phyloP scores from a whole-genome alignment of 2,888 invertebrate species.

The Slavum lentiscoides region DNA sequence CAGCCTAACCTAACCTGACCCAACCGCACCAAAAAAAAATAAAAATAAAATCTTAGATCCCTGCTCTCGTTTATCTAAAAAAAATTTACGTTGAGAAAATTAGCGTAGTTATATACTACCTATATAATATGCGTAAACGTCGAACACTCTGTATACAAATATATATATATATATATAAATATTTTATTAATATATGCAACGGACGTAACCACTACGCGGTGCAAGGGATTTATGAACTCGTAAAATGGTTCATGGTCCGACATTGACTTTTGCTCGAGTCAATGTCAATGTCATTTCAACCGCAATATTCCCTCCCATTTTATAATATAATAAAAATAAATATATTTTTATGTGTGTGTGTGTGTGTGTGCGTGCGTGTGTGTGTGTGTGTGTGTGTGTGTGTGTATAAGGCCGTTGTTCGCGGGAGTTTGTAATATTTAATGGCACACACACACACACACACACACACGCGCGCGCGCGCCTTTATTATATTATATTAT shows the following conservation, averaged over 20 bases:
- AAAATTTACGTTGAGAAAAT: too few species aligned
- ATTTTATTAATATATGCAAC: constrained; percentile 19
- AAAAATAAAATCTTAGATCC: too few species aligned
- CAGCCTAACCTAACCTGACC: too few species aligned
- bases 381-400: background rate
- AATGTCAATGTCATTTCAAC: constrained; percentile 38
- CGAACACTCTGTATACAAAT: background rate
- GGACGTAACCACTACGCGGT: background rate
- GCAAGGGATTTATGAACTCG: constrained; percentile 24
- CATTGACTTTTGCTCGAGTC: constrained; percentile 31
- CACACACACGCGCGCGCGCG: background rate
- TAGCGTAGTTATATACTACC: too few species aligned
- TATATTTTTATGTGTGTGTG: background rate
- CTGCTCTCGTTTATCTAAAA: too few species aligned
- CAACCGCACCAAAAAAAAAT: too few species aligned
- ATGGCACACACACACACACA: background rate
- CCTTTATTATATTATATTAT: background rate
- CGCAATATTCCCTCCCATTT: background rate
- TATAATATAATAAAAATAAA: too few species aligned
- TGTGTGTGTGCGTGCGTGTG: too few species aligned
- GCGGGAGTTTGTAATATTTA: background rate
- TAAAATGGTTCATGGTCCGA: constrained; percentile 8
- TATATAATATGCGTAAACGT: background rate
- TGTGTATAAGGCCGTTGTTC: background rate
- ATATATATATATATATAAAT: too few species aligned